Evolutionary conservation across 1,140 invertebrate species (phyloP).

Genomic region (Bombus polaris): DNA sequence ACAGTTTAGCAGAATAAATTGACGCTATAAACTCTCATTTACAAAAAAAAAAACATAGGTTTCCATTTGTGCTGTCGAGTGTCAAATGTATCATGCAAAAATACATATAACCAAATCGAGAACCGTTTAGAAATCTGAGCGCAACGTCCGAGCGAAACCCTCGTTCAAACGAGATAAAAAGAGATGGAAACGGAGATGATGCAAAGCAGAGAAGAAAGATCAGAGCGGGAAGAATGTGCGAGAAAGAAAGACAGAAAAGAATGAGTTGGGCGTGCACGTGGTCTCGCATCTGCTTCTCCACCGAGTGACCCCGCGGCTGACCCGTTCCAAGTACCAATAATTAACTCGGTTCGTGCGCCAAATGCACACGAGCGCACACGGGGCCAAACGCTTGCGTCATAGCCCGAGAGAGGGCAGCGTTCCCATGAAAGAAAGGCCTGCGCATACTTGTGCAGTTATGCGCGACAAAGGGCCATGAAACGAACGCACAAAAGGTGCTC

Average conservation of each 20-base stretch:
- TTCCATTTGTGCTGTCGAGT: background rate
- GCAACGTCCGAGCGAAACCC: background rate
- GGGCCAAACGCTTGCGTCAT: slow-evolving; percentile 63
- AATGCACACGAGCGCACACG: slow-evolving; percentile 53
- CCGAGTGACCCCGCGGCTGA: slow-evolving; percentile 70
- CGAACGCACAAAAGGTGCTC: slow-evolving; percentile 41
- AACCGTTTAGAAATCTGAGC: background rate
- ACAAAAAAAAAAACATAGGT: no score
- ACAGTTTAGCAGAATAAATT: no score
- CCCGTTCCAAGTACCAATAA: slow-evolving; percentile 77
- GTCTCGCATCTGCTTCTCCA: slow-evolving; percentile 74
- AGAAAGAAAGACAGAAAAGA: slow-evolving; percentile 21
- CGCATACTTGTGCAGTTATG: slow-evolving; percentile 55
- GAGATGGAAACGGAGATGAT: background rate
- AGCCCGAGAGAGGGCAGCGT: slow-evolving; percentile 40
- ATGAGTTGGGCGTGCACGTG: slow-evolving; percentile 67
- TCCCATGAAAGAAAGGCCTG: slow-evolving; percentile 63
- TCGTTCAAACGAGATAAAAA: background rate
- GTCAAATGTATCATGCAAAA: no score
- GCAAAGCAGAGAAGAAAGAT: slow-evolving; percentile 25
- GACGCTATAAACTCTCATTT: no score
- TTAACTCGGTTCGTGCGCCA: slow-evolving; percentile 73
- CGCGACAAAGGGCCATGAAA: slow-evolving; percentile 48
- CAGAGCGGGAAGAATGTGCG: background rate
- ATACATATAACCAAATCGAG: background rate